A percentile compares a stretch with the other conserved stretches of the same genome.
These are phyloP conservation scores for Boleophthalmus pectinirostris DNA, from an alignment of 2,113 vertebrate species.

Conservation along the genomic window DNA sequence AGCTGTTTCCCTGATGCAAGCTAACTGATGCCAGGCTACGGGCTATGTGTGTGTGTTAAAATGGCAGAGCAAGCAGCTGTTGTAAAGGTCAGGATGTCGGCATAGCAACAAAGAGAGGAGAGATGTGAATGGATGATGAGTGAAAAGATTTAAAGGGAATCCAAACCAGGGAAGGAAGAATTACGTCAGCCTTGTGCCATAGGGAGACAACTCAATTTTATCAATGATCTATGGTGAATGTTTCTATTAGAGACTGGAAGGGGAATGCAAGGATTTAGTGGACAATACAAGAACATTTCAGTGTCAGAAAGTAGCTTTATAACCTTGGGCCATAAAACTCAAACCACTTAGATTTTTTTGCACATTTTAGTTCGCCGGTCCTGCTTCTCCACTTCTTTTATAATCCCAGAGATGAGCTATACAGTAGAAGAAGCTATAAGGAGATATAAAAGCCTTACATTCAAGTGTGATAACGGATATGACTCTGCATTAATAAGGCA, in stretches of 20 bases:
- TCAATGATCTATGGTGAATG: constrained; percentile 4
- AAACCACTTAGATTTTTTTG: constrained; percentile 4
- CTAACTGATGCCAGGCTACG: constrained; percentile 51
- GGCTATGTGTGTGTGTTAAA: constrained; percentile 22
- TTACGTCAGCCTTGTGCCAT: constrained; percentile 5
- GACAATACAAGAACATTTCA: not conserved
- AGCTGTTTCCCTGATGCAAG: constrained; percentile 54
- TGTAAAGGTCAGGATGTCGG: constrained; percentile 60
- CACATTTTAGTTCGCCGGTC: not conserved
- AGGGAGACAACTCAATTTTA: constrained; percentile 10
- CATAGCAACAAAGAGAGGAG: constrained; percentile 33
- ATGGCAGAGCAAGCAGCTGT: constrained; percentile 49
- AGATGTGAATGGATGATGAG: constrained; percentile 42
- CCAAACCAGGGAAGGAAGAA: constrained; percentile 1
- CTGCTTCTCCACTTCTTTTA: not conserved
- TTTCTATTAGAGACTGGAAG: not conserved
- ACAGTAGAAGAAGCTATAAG: not conserved
- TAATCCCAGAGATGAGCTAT: not conserved
- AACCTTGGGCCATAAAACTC: not conserved
- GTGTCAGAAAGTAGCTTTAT: not conserved
- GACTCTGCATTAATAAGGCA: constrained; percentile 1
- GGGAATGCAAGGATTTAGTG: not conserved
- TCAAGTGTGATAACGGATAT: not conserved
- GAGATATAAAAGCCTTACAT: not conserved
- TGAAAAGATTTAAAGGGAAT: not conserved